Conservation (phyloP, 1,140 invertebrate genomes). For the Drosophila equinoxialis region DNA sequence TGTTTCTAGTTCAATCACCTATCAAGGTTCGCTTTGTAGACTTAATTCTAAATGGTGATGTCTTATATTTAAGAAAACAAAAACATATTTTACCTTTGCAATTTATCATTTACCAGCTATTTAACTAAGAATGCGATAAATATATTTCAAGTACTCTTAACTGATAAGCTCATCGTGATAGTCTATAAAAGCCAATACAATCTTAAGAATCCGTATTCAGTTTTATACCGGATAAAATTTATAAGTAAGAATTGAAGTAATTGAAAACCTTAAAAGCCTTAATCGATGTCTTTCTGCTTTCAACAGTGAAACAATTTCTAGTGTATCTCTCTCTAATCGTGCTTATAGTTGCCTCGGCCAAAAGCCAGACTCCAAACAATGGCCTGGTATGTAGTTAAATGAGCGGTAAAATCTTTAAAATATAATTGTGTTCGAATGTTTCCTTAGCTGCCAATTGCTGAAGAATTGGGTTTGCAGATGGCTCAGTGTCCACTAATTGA, state of each 20-base stretch:
- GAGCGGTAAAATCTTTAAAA: background rate
- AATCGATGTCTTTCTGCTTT: background rate
- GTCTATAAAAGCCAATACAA: constrained; percentile 30
- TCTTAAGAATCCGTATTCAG: background rate
- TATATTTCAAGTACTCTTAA: background rate
- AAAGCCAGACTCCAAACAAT: background rate
- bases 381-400: background rate
- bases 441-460: constrained; percentile 3
- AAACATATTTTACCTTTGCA: background rate
- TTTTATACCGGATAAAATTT: constrained; percentile 1
- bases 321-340: constrained; percentile 4
- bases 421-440: background rate
- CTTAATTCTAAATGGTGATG: too few species aligned
- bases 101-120: background rate
- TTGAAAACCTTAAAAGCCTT: background rate
- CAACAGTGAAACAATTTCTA: constrained; percentile 17
- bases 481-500: constrained; percentile 46
- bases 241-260: constrained; percentile 21
- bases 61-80: too few species aligned
- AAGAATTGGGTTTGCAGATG: background rate
- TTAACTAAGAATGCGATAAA: constrained; percentile 16
- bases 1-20: too few species aligned
- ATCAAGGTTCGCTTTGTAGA: too few species aligned
- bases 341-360: background rate
- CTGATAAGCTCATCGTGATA: background rate